Conservation (phyloP, 2,113 vertebrate species). For the Pelobates fuscus region DNA sequence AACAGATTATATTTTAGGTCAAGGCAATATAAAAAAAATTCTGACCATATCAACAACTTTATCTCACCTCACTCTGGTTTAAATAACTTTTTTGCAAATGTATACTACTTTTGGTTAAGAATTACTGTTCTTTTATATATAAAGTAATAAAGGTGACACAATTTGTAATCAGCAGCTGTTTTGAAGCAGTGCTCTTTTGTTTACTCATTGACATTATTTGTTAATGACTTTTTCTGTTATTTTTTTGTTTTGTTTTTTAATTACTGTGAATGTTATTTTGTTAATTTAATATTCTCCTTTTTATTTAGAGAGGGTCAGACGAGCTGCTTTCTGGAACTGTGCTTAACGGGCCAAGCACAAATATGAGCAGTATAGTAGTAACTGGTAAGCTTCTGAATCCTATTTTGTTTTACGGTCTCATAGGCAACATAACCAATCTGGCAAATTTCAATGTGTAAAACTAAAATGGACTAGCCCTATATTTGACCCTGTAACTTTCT, state of each 20-base stretch:
- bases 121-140: too few species aligned
- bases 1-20: too few species aligned
- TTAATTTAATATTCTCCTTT: constrained; percentile 63
- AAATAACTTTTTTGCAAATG: neutral
- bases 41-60: too few species aligned
- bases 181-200: neutral
- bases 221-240: neutral
- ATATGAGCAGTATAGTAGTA: constrained; percentile 89
- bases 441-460: too few species aligned
- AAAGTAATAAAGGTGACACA: too few species aligned
- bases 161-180: neutral
- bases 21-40: too few species aligned
- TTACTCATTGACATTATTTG: neutral
- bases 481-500: too few species aligned
- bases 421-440: too few species aligned
- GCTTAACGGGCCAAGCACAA: constrained; percentile 94
- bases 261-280: neutral
- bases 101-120: too few species aligned
- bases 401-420: neutral
- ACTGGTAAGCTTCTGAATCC: constrained; percentile 77
- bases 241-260: neutral
- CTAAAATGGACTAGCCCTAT: too few species aligned
- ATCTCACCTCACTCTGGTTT: too few species aligned
- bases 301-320: constrained; percentile 91
- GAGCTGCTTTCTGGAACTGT: constrained; percentile 93